These are phyloP conservation scores for Cephus pygmeus DNA, from an alignment of 2,888 invertebrate species.

Conservation along the genomic window DNA sequence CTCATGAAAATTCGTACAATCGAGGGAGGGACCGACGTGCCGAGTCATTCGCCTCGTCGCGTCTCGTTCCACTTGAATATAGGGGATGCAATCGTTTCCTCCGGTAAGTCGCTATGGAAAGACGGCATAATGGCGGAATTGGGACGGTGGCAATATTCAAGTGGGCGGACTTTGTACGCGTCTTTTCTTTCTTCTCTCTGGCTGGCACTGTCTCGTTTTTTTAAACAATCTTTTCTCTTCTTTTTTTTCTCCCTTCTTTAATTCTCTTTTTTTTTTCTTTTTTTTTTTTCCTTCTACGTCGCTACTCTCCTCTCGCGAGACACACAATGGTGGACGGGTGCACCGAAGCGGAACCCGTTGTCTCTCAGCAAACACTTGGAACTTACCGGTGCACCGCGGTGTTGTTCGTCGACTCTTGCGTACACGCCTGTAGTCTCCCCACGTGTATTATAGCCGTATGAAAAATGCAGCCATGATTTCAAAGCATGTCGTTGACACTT, in stretches of 20 bases:
- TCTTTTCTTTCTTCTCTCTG: background rate
- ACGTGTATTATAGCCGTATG: background rate
- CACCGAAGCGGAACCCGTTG: slow-evolving; percentile 45
- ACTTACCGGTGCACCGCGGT: background rate
- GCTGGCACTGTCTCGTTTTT: background rate
- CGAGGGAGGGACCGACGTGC: background rate
- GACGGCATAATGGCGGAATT: background rate
- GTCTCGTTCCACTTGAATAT: background rate
- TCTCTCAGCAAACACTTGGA: slow-evolving; percentile 18
- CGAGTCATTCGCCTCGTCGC: background rate
- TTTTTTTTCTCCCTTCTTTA: background rate
- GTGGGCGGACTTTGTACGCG: background rate
- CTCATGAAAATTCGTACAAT: background rate
- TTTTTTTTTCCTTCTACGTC: background rate
- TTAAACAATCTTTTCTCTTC: too few relatives aligned
- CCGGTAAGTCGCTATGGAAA: background rate
- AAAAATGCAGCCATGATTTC: background rate
- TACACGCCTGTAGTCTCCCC: background rate
- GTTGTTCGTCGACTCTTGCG: slow-evolving; percentile 1
- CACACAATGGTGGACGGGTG: slow-evolving; percentile 32
- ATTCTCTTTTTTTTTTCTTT: background rate
- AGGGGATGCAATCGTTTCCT: background rate
- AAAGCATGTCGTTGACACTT: background rate
- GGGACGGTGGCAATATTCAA: background rate
- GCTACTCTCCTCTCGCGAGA: slow-evolving; percentile 1